phyloP scores from a whole-genome alignment of 1,140 invertebrate genomes.

The Philopotamus ludificatus region DNA sequence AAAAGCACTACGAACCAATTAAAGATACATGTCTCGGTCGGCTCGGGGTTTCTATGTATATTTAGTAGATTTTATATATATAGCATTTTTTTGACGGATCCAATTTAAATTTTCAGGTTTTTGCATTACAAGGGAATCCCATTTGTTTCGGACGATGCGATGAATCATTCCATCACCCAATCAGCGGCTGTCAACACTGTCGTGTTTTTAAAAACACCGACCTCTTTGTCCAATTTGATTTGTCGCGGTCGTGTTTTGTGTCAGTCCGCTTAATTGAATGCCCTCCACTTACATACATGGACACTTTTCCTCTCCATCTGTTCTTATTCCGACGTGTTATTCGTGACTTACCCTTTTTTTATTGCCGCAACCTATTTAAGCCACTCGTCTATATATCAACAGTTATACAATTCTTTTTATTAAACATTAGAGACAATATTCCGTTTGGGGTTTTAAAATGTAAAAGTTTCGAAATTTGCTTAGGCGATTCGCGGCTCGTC shows the following conservation, averaged over 20 bases:
- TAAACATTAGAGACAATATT: too few species aligned
- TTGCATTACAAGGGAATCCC: background rate
- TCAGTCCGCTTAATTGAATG: background rate
- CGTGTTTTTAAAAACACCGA: background rate
- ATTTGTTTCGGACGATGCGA: constrained; percentile 6
- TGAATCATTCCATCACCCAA: constrained; percentile 23
- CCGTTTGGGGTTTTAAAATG: constrained; percentile 32
- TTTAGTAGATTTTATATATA: background rate
- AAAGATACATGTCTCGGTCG: constrained; percentile 18
- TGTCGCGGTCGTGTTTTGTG: background rate
- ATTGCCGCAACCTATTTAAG: too few species aligned
- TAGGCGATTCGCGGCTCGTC: constrained; percentile 17
- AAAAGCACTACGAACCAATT: constrained; percentile 15
- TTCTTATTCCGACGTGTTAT: too few species aligned
- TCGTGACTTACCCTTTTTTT: too few species aligned
- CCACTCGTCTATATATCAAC: too few species aligned
- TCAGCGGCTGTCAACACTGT: constrained; percentile 10
- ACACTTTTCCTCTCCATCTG: too few species aligned
- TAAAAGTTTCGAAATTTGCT: constrained; percentile 36
- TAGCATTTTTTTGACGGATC: too few species aligned
- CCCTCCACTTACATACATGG: too few species aligned
- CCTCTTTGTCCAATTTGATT: constrained; percentile 16
- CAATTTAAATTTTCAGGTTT: too few species aligned
- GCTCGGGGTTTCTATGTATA: background rate
- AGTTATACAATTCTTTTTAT: too few species aligned